Evolutionary conservation across 1,140 invertebrate species (phyloP).

Genomic region (Scaptomyza graminum): DNA sequence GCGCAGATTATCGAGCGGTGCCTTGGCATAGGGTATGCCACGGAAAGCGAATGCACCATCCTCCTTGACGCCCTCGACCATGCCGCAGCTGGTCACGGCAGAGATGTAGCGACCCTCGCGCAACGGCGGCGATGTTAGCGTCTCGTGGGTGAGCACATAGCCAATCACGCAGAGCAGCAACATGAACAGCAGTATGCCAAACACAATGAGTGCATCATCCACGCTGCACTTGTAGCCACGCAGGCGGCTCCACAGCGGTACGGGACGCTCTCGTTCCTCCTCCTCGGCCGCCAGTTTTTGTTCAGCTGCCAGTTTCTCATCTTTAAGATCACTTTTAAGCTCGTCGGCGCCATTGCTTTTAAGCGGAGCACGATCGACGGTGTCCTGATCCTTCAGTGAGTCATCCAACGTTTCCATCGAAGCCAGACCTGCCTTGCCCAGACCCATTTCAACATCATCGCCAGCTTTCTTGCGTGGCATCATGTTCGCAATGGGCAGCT

Average conservation of each 20-base stretch:
- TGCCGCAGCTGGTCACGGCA: constrained; percentile 90
- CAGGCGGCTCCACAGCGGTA: constrained; percentile 69
- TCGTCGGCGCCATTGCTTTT: constrained; percentile 86
- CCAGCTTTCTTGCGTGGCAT: constrained; percentile 85
- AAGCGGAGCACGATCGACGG: constrained; percentile 83
- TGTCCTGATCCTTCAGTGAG: constrained; percentile 84
- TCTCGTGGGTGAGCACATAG: constrained; percentile 85
- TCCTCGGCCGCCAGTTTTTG: constrained; percentile 72
- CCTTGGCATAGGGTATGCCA: constrained; percentile 93
- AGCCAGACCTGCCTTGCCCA: constrained; percentile 88
- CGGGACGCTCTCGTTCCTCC: constrained; percentile 71
- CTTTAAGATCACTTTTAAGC: constrained; percentile 85
- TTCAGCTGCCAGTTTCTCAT: constrained; percentile 60
- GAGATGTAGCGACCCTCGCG: constrained; percentile 89
- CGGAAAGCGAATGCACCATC: constrained; percentile 91
- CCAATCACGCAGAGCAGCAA: constrained; percentile 88
- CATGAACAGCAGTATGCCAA: constrained; percentile 86
- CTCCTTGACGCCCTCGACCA: constrained; percentile 90
- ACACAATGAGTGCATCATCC: constrained; percentile 85
- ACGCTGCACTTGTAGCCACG: constrained; percentile 76
- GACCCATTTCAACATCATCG: constrained; percentile 84
- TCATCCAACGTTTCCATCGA: constrained; percentile 91
- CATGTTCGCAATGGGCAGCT: constrained; percentile 87
- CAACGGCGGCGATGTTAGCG: constrained; percentile 84
- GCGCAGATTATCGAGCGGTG: constrained; percentile 88